Evolutionary conservation across 2,888 invertebrate genomes (phyloP), one percentile per base, ranked within the genome.

Genomic region (Phymatocera aterrima): DNA sequence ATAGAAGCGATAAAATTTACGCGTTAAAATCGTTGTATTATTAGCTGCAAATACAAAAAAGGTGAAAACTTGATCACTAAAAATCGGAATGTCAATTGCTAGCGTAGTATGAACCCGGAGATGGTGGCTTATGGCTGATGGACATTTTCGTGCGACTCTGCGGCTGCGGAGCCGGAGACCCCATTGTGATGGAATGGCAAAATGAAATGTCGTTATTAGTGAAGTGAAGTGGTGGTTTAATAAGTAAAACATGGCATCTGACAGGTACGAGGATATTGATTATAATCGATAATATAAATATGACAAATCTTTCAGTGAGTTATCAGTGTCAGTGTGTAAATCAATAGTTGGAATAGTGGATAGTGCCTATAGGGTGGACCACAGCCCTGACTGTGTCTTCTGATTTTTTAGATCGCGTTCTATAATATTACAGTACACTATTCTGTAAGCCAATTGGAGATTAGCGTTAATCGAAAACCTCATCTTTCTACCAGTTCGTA

Each of bases 181-280:
- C n/a, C 84, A 82, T 83, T 81, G 82, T 83, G 82, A 87, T 86
- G 86, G 84, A 83, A 86, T 85, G 81, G 83, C 83, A 84, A 84
- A 84, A 80, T 82, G 64, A 83, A 86, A 83, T 84, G 84, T 82
- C 84, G 77, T 74, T 78, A 61, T 77, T 78, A 83, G 80, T 82
- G 77, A 31, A 78, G 82, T 84, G 81, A 84, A 83, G 83, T 85
- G 83, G 83, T 83, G 81, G 77, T 70, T 79, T 51, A 78, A 77
- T 68, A 51, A 43, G 21, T 61, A 21, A 65, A 81, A 61, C 65
- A 87, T 87, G 86, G 86, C 86, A 81, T 86, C 86, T 61, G 86
- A 86, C 78, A 82, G 85, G 86, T 86, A 84, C 82, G 85, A 61
- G 65, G 65, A 77, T 82, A 78, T 82, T 80, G 80, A 79, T 81